These are phyloP conservation scores for Syrrhaptes paradoxus DNA, from an alignment of 2,113 vertebrate species.

Conservation along the genomic window DNA sequence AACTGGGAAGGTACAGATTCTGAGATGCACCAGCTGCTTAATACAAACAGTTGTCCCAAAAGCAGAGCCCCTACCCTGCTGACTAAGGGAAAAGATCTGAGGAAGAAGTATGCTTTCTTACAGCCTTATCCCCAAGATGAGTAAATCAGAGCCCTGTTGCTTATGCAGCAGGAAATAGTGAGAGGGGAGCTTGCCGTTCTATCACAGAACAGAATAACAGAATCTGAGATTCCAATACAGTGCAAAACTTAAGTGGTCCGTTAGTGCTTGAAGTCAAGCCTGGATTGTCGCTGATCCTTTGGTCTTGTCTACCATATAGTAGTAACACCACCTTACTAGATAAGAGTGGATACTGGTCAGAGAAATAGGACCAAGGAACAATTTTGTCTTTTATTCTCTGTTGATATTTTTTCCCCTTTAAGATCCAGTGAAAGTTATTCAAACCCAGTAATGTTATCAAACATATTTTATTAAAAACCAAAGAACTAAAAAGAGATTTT, in stretches of 20 bases:
- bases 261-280: not conserved
- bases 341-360: not conserved
- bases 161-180: not conserved
- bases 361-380: not conserved
- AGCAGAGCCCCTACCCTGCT: not conserved
- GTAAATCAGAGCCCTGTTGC: not conserved
- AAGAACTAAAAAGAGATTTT: not conserved
- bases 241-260: not conserved
- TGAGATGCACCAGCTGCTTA: not conserved
- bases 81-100: not conserved
- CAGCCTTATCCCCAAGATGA: not conserved
- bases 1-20: not conserved
- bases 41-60: not conserved
- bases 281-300: not conserved
- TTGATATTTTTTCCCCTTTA: not conserved
- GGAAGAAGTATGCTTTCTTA: not conserved
- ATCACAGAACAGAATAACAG: not conserved
- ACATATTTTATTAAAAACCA: not conserved
- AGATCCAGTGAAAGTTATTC: not conserved
- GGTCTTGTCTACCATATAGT: accelerated
- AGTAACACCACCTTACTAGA: not conserved
- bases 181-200: not conserved
- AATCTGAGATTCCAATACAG: not conserved
- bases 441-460: not conserved
- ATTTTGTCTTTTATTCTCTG: not conserved